Conservation (phyloP, 2,113 vertebrate genomes). For the Danio rerio region GRCz12tu NC_133189.1:44539001-44539500, state of each 20-base stretch:
- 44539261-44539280: not conserved
- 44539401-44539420: constrained; percentile 78
- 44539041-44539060: too few species aligned
- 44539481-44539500: constrained; percentile 59
- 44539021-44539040: too few species aligned
- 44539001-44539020: too few species aligned
- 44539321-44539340: constrained; percentile 68
- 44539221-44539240: not conserved
- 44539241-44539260: not conserved
- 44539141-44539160: not conserved
- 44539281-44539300: constrained; percentile 18
- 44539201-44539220: not conserved
- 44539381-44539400: constrained; percentile 73
- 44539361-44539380: constrained; percentile 79
- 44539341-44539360: constrained; percentile 79
- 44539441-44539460: constrained; percentile 65
- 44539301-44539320: constrained; percentile 52
- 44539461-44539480: constrained; percentile 72
- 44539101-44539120: not conserved
- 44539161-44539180: not conserved
- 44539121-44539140: not conserved
- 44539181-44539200: not conserved
- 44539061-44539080: too few species aligned
- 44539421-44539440: constrained; percentile 71
- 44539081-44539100: too few species aligned